Evolutionary conservation across 2,113 vertebrate species (phyloP), one percentile per base, ranked within the genome.

Genomic region (Paedocypris sp.): DNA sequence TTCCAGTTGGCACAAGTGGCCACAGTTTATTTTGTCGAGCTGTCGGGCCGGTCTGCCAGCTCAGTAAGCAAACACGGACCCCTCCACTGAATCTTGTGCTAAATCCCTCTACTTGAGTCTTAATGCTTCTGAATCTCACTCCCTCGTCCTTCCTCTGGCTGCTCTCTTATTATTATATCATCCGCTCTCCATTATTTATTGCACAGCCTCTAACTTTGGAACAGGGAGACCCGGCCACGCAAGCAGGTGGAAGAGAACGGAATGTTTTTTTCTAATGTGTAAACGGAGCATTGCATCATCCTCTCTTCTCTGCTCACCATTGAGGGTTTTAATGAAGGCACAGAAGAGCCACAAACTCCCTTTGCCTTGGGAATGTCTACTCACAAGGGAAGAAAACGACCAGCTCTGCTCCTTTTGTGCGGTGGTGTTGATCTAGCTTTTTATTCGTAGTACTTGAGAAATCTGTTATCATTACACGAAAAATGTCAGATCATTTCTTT

Each of bases 61-160:
- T 76, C 75, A 16, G 68, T 68, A 59, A 58, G 41, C 75, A 74
- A 80, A 75, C 77, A 72, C 74, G 58, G 49, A 67, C 46, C 33
- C 29, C 68, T 39, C 66, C 74, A 57, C 73, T 68, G 64, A 76
- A 75, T 67, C 66, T 73, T 64, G 62, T 3, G 35, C 45, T 65
- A 64, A 61, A 69, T 43, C 69, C 61, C 67, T 70, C 46, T 41
- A 50, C 66, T 45, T 73, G 71, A 70, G 63, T 65, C 66, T 54
- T 75, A 70, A 80, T 77, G 64, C 42, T 32, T 33, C 35, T 31
- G 7, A 28, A 23, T 59, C 23, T n/a, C 15, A 11, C 53, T 46
- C 18, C 33, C 39, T 57, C n/a, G 32, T 31, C 25, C 25, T 38
- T 20, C n/a, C 31, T 43, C 35, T 19, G 16, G 16, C 26, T 33